Conservation (phyloP, 2,888 invertebrate genomes). For the Hypolimnas misippus region DNA sequence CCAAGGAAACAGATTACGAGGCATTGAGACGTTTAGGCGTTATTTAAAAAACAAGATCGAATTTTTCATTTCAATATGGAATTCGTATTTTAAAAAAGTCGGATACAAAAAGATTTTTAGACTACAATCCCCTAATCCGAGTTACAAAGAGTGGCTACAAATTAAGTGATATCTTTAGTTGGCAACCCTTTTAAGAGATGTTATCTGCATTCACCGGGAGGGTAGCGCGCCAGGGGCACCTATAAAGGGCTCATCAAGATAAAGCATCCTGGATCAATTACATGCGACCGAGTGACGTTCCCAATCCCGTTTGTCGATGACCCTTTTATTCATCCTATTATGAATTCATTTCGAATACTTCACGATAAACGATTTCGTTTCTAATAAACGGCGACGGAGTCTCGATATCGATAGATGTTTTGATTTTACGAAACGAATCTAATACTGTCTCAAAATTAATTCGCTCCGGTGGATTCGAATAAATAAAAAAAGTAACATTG, state of each 20-base stretch:
- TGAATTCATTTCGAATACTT: slow-evolving; percentile 44
- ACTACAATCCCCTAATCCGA: slow-evolving; percentile 67
- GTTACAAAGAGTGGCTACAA: slow-evolving; percentile 81
- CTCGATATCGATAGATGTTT: slow-evolving; percentile 24
- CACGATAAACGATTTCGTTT: slow-evolving; percentile 35
- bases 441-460: slow-evolving; percentile 52
- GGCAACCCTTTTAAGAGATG: slow-evolving; percentile 82
- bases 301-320: slow-evolving; percentile 71
- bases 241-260: slow-evolving; percentile 81
- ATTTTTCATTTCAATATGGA: slow-evolving; percentile 56
- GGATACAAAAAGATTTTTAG: slow-evolving; percentile 62
- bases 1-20: slow-evolving; percentile 64
- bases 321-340: slow-evolving; percentile 59
- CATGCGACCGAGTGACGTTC: slow-evolving; percentile 74
- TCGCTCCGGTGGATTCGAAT: slow-evolving; percentile 50
- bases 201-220: slow-evolving; percentile 75
- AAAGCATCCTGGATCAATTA: slow-evolving; percentile 82
- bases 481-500: slow-evolving; percentile 49
- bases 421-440: slow-evolving; percentile 46
- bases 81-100: slow-evolving; percentile 59
- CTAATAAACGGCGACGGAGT: slow-evolving; percentile 23
- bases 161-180: slow-evolving; percentile 83
- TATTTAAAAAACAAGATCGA: slow-evolving; percentile 69
- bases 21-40: slow-evolving; percentile 61
- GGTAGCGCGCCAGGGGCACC: slow-evolving; percentile 78